These are phyloP conservation scores for Icerya purchasi DNA, from an alignment of 2,888 invertebrate genomes.

Conservation along the genomic window DNA sequence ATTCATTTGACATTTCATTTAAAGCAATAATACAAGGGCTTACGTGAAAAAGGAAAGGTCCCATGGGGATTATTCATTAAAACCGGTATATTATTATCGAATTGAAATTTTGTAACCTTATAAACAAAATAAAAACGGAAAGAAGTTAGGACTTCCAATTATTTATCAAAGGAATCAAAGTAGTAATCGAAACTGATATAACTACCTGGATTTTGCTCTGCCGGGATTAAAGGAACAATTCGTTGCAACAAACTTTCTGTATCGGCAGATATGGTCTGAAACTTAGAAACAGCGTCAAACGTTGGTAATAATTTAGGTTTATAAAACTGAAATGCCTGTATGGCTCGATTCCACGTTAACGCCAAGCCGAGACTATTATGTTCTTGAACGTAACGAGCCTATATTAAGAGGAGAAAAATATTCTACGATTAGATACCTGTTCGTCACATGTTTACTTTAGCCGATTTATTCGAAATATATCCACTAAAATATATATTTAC, in stretches of 20 bases:
- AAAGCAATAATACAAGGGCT: too few species aligned
- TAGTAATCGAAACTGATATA: too few species aligned
- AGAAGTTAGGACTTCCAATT: too few species aligned
- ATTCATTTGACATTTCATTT: too few species aligned
- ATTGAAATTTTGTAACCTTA: too few species aligned
- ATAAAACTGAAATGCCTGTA: slow-evolving; percentile 33
- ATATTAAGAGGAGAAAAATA: slow-evolving; percentile 17
- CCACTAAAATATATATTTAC: too few species aligned
- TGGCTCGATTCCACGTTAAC: slow-evolving; percentile 49
- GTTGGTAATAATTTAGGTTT: slow-evolving; percentile 38
- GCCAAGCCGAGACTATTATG: slow-evolving; percentile 49
- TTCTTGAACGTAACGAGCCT: slow-evolving; percentile 42
- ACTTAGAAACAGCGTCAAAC: slow-evolving; percentile 44
- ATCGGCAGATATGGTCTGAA: slow-evolving; percentile 43
- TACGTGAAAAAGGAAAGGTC: too few species aligned
- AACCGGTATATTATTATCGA: too few species aligned
- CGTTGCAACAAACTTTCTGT: slow-evolving; percentile 50
- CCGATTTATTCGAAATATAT: not conserved
- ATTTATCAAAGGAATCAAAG: too few species aligned
- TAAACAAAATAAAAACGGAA: too few species aligned
- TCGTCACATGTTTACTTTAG: not conserved
- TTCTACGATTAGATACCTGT: too few species aligned
- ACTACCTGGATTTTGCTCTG: slow-evolving; percentile 39
- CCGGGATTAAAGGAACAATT: slow-evolving; percentile 44
- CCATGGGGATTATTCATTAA: too few species aligned